Evolutionary conservation across 2,888 invertebrate genomes (phyloP).

Genomic region (Cephus runcator): DNA sequence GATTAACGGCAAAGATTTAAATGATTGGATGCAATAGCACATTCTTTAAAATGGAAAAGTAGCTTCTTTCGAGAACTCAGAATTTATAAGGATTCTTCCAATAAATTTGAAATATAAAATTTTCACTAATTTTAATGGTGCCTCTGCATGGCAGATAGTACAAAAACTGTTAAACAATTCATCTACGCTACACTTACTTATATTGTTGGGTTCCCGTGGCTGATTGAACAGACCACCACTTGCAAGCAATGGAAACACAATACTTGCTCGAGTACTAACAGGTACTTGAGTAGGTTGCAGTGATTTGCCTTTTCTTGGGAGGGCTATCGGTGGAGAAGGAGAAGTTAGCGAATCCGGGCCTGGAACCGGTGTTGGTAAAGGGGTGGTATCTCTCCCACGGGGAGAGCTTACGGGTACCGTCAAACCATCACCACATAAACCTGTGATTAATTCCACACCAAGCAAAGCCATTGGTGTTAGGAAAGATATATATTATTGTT

Average conservation of each 20-base stretch:
- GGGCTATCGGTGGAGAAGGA: slow-evolving; percentile 58
- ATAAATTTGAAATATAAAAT: not conserved
- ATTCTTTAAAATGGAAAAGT: not conserved
- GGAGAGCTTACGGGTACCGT: slow-evolving; percentile 61
- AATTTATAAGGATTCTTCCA: not conserved
- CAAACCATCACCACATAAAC: slow-evolving; percentile 62
- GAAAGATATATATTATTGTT: slow-evolving; percentile 11
- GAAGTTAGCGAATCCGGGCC: slow-evolving; percentile 59
- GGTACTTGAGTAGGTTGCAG: slow-evolving; percentile 68
- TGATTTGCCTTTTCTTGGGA: slow-evolving; percentile 53
- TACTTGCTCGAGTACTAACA: slow-evolving; percentile 79
- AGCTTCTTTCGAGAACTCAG: not conserved
- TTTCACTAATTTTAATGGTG: not conserved
- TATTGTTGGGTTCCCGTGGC: slow-evolving; percentile 58
- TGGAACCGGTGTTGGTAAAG: slow-evolving; percentile 51
- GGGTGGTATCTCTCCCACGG: slow-evolving; percentile 55
- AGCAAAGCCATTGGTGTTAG: slow-evolving; percentile 31
- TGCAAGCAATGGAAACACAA: slow-evolving; percentile 78
- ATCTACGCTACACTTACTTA: slow-evolving; percentile 52
- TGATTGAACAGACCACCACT: slow-evolving; percentile 69
- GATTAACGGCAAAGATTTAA: not conserved
- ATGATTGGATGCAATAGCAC: not conserved
- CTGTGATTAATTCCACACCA: slow-evolving; percentile 52
- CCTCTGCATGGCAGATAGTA: not conserved
- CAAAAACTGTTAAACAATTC: not conserved